Evolutionary conservation across 2,113 vertebrate species (phyloP), one percentile per base, ranked within the genome.

Genomic region (Cyprinodon variegatus): DNA sequence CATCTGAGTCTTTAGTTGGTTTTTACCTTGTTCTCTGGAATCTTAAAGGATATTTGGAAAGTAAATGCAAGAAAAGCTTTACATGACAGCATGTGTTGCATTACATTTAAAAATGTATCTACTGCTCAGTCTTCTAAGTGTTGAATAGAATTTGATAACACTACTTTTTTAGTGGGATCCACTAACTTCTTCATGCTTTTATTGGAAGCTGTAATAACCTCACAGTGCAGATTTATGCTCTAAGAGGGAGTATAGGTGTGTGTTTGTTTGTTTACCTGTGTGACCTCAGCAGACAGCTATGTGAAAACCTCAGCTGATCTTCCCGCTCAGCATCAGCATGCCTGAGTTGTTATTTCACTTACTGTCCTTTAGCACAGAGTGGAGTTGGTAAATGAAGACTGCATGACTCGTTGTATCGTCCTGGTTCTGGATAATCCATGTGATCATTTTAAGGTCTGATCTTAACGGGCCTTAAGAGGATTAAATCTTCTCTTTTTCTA

Each of bases 211-310:
- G 9, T 41, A 9, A 6, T n/a, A 11, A 12, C 61, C 68, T 83
- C 4, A 71, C 45, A 70, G 61, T 53, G 61, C 15, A 61, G 61
- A 14, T 76, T 53, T 38, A 14, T 83, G 76, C 72, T 69, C 38
- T 71, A 40, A 68, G n/a, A 11, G 65, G 20, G 38, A 11, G 57
- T 61, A 13, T 46, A 57, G 17, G 50, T 57, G 17, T n/a, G 50
- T 57, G 17, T 57, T 8, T n/a, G 53, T 71, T 75, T 50, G 76
- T 82, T 22, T 41, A 61, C 61, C 48, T 10, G 1, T 43, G 80
- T 87, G 87, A 89, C 76, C 37, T 77, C 76, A 83, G 77, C 82
- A 73, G 71, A 61, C 80, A 88, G 60, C 62, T 89, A 78, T 90
- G 83, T 70, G 64, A 83, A 81, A 63, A 53, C 77, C 59, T 70